phyloP scores from a whole-genome alignment of 2,113 vertebrate genomes.

The Alligator sinensis region DNA sequence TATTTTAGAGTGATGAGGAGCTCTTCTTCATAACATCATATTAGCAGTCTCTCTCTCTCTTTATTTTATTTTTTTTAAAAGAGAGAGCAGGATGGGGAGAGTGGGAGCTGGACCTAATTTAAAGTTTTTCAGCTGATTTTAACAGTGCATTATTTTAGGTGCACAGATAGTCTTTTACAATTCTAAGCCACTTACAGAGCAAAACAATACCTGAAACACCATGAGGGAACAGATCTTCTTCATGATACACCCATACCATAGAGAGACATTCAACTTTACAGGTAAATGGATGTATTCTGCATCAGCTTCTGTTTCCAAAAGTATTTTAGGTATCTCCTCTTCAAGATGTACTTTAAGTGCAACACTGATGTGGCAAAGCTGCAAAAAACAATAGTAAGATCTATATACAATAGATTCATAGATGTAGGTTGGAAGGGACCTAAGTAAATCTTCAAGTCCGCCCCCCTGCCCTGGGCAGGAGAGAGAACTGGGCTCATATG shows the following conservation, averaged over 20 bases:
- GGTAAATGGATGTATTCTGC: background rate
- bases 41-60: background rate
- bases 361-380: background rate
- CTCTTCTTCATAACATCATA: background rate
- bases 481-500: no score
- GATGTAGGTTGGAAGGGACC: no score
- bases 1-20: background rate
- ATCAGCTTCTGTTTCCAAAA: background rate
- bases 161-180: background rate
- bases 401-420: background rate
- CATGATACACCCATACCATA: background rate
- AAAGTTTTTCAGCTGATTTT: background rate
- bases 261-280: background rate
- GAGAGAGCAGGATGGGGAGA: no score
- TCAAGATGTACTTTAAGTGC: background rate
- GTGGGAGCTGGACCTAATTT: background rate
- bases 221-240: background rate
- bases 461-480: no score
- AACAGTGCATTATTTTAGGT: background rate
- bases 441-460: no score
- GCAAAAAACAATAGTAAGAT: background rate
- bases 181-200: background rate
- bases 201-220: background rate
- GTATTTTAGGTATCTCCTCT: background rate
- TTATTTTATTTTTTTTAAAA: background rate